Evolutionary conservation across 2,797 vertebrate genomes (phyloP), one percentile per base, ranked within the genome.

Genomic region (Gobio occitaniae): DNA sequence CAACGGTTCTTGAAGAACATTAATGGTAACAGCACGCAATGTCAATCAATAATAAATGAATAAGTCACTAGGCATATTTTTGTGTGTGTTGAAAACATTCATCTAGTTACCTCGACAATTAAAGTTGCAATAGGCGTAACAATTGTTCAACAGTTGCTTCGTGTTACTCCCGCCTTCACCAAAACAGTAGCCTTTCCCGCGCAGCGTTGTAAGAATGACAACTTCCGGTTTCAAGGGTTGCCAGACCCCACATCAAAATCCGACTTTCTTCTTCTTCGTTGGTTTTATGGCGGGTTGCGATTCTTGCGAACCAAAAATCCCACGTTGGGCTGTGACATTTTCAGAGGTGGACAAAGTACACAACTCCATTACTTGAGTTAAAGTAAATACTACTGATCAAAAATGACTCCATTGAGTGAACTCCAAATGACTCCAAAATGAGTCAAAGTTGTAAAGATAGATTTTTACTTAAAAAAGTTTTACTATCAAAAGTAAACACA

Each of bases 121-220:
- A 25, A 76, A 69, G 13, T 11, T 72, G 19, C 36, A 56, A 56
- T 9, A 69, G 4, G 13, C 21, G 36, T 38, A 38, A 63, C 13
- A 72, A 63, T 6, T 36, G 65, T 32, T 59, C 21, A 15, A 10
- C 15, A 47, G 25, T 44, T 21, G 8, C 25, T 21, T 21, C 41
- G 36, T 59, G 5, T 48, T 29, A 48, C 48, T 82, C 71, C 63
- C 79, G 72, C 79, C 61, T 63, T 70, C 72, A 82, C 50, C 79
- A 61, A 86, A 86, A 82, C 63, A 86, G 13, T 25, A 25, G 12
- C 29, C 16, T 82, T 86, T 86, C 85, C 85, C 85, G 85, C 85
- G 80, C 79, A 78, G 72, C 29, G 47, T 77, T 63, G 38, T 50
- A 32, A 66, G 17, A 38, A 25, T 1, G 29, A 61, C 17, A 25